Evolutionary conservation across 2,113 vertebrate species (phyloP), one percentile per base, ranked within the genome.

Genomic region (Stomatorhinus ivindoensis): DNA sequence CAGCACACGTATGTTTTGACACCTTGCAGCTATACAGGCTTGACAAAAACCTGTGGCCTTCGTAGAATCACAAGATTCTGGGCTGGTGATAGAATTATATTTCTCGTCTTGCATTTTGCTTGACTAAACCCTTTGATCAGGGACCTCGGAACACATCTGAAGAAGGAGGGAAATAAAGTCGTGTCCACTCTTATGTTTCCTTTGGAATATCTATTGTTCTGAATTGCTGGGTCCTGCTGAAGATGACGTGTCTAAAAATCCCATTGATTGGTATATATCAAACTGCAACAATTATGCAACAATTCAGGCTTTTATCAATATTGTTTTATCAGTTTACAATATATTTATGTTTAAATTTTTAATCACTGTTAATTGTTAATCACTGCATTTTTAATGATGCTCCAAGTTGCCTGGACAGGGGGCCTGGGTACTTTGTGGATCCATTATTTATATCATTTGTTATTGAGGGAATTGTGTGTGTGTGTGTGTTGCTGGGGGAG

Each of bases 1-100:
- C 91, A 91, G 91, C 94, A 96, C 94, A 97, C 96, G 96, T 96
- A 95, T 10, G 19, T 96, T 96, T 96, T 98, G 98, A 99, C 98
- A 97, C 95, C 35, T 95, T 94, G 95, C 91, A 91, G 92, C 96
- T 91, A 93, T 94, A 95, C 92, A 96, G 95, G 95, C 95, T 93
- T 93, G 96, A 94, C 95, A 93, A 93, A 65, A 83, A 94, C 91
- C 89, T 91, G 92, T 88, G 93, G 93, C 91, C 88, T 92, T 93
- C 91, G 90, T 92, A 90, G 91, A 90, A 92, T 86, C 91, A 92
- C 89, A 88, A 91, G 47, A 87, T 90, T 89, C 90, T 90, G 91
- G 35, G 31, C 27, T 55, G 48, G 2, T 35, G 48, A 53, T 53
- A 21, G 42, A 87, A 53, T 47, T 53, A 53, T 87, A 19, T 53